phyloP scores from a whole-genome alignment of 1,140 invertebrate species.

The Heliconius congener region DNA sequence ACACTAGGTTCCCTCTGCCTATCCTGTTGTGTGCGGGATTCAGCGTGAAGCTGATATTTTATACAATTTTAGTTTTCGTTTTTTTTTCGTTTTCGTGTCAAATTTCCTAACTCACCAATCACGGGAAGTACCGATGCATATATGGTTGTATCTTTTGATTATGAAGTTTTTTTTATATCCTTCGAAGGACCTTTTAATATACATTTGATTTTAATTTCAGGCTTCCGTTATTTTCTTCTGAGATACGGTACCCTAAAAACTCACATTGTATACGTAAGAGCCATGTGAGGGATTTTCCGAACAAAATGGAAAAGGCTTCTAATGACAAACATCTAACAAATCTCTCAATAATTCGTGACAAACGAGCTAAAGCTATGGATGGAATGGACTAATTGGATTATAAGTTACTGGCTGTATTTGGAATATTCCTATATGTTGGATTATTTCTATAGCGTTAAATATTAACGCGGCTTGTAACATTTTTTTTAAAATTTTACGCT shows the following conservation, averaged over 20 bases:
- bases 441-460: background rate
- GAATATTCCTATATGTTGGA: background rate
- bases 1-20: too few relatives aligned
- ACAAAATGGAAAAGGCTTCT: slow-evolving; percentile 19
- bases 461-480: background rate
- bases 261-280: background rate
- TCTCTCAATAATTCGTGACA: slow-evolving; percentile 19
- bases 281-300: background rate
- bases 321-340: slow-evolving; percentile 26
- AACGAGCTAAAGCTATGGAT: slow-evolving; percentile 18
- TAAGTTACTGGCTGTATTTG: slow-evolving; percentile 19
- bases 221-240: too few relatives aligned
- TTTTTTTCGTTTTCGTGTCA: too few relatives aligned
- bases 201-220: too few relatives aligned
- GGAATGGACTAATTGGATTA: slow-evolving; percentile 30
- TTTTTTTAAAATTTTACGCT: background rate
- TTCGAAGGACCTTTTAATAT: too few relatives aligned
- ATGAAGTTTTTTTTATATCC: too few relatives aligned
- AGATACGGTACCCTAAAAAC: background rate
- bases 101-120: too few relatives aligned
- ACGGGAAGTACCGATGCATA: too few relatives aligned
- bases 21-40: too few relatives aligned
- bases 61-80: too few relatives aligned
- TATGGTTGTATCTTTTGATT: too few relatives aligned
- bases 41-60: too few relatives aligned